Percentiles rank a stretch among this genome's conserved stretches.
Evolutionary conservation across 2,888 invertebrate genomes (phyloP).

Genomic region (Ceriagrion tenellum): DNA sequence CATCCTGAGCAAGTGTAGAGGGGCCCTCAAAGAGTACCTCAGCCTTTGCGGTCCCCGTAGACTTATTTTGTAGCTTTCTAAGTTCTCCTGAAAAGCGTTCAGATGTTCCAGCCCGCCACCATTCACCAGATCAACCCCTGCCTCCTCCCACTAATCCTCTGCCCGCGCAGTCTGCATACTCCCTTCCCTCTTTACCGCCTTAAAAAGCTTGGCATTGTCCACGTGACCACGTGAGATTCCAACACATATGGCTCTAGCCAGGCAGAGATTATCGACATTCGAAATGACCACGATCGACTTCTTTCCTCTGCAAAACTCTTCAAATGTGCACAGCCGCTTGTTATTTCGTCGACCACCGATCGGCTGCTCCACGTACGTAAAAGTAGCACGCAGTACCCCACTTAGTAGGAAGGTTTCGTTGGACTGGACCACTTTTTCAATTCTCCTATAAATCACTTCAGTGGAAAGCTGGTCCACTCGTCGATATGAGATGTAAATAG

Average conservation of each 20-base stretch:
- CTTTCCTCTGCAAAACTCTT: conserved; percentile 14
- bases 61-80: conserved; percentile 29
- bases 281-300: neutral
- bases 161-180: conserved; percentile 11
- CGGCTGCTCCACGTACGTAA: conserved; percentile 23
- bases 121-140: conserved; percentile 34
- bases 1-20: neutral
- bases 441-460: conserved; percentile 1
- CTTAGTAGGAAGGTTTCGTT: conserved; percentile 44
- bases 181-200: neutral
- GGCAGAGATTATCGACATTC: conserved; percentile 42
- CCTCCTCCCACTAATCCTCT: neutral
- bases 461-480: conserved; percentile 11
- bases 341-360: neutral
- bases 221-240: neutral
- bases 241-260: conserved; percentile 46
- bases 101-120: conserved; percentile 40
- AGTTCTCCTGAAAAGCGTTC: conserved; percentile 11
- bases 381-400: conserved; percentile 1
- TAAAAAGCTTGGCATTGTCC: neutral
- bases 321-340: neutral
- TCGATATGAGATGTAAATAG: neutral
- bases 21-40: conserved; percentile 9
- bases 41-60: neutral
- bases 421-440: conserved; percentile 50